Percentiles rank a stretch among this genome's conserved stretches.
phyloP scores from a whole-genome alignment of 2,797 vertebrate genomes.

The Dendrocincla tyrannina region DNA sequence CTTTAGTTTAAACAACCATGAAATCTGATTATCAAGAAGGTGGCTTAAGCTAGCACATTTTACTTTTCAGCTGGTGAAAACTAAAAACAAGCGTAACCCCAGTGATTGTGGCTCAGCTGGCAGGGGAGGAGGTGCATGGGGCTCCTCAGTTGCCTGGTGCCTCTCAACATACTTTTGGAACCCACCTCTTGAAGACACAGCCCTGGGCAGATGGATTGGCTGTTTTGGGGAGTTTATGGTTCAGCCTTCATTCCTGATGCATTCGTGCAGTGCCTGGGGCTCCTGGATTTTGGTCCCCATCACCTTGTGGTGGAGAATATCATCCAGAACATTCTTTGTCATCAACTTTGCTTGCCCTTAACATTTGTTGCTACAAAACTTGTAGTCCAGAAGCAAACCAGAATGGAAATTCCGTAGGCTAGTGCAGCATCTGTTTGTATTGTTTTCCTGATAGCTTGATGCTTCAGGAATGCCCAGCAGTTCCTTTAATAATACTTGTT shows the following conservation, averaged over 20 bases:
- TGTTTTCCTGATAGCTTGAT: not conserved
- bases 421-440: not conserved
- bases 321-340: not conserved
- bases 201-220: not conserved
- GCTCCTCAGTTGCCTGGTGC: not conserved
- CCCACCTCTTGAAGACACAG: not conserved
- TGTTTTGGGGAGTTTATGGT: not conserved
- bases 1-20: not conserved
- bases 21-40: conserved; percentile 18
- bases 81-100: not conserved
- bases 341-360: fast-evolving
- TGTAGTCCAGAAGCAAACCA: not conserved
- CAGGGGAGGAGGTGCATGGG: not conserved
- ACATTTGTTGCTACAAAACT: not conserved
- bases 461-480: conserved; percentile 46
- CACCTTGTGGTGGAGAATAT: not conserved
- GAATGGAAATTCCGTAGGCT: not conserved
- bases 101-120: not conserved
- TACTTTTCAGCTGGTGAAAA: not conserved
- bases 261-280: not conserved
- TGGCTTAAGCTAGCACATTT: not conserved
- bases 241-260: not conserved
- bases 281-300: not conserved
- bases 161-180: not conserved
- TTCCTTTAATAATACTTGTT: conserved; percentile 60